Evolutionary conservation across 2,888 invertebrate genomes (phyloP).

Genomic region (Kuschelorhynchus macadamiae): DNA sequence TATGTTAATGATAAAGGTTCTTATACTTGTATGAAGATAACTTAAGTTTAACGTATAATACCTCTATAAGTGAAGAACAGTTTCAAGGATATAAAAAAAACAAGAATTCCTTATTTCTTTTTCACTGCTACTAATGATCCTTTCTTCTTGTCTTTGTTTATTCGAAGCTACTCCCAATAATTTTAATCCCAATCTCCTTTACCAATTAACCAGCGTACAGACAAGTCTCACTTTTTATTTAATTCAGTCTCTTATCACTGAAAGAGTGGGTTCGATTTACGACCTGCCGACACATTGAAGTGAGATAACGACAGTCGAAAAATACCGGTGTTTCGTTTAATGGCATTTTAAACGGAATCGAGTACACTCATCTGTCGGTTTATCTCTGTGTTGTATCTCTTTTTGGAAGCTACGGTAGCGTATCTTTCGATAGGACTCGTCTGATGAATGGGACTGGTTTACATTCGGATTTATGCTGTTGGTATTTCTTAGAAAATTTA

Average conservation of each 20-base stretch:
- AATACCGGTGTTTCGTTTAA: conserved; percentile 49
- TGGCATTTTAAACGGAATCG: conserved; percentile 49
- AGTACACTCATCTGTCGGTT: conserved; percentile 46
- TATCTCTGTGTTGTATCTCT: conserved; percentile 47
- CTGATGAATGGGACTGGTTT: conserved; percentile 47
- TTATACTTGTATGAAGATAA: too few species aligned
- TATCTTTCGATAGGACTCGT: conserved; percentile 42
- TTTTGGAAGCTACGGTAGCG: conserved; percentile 49
- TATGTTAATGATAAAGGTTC: too few species aligned
- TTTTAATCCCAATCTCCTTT: conserved; percentile 44
- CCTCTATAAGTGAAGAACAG: too few species aligned
- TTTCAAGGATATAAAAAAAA: too few species aligned
- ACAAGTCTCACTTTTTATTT: conserved; percentile 49
- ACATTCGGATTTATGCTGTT: conserved; percentile 20
- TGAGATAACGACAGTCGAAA: conserved; percentile 48
- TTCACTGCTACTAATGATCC: conserved; percentile 32
- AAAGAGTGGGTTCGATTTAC: conserved; percentile 50
- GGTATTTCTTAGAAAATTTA: not conserved
- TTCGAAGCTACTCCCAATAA: conserved; percentile 44
- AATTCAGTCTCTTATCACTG: conserved; percentile 44
- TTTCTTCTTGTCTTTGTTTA: conserved; percentile 41
- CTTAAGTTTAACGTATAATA: too few species aligned
- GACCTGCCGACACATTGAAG: conserved; percentile 47
- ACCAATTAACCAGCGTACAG: conserved; percentile 49
- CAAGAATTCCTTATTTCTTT: conserved; percentile 15